These are phyloP conservation scores for Liopterus haemorrhoidalis DNA, from an alignment of 2,888 invertebrate genomes.

Conservation along the genomic window DNA sequence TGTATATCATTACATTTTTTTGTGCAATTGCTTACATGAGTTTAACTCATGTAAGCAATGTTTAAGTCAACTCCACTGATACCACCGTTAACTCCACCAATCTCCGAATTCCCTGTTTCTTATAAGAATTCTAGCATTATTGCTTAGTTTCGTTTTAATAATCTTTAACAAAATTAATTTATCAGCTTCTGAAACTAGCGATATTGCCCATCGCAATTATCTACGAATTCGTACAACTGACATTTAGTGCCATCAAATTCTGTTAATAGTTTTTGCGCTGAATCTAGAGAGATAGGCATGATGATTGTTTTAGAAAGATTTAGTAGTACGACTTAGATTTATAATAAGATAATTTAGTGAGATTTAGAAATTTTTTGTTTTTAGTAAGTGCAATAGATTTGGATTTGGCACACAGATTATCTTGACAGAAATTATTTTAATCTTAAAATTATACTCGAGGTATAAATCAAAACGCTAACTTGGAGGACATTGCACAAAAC, in stretches of 20 bases:
- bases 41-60: too few species aligned
- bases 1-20: slow-evolving; percentile 31
- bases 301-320: too few species aligned
- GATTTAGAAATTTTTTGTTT: too few species aligned
- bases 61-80: slow-evolving; percentile 36
- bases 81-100: slow-evolving; percentile 28
- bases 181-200: slow-evolving; percentile 9
- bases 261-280: slow-evolving; percentile 21
- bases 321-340: too few species aligned
- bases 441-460: too few species aligned
- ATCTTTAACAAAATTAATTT: slow-evolving; percentile 26
- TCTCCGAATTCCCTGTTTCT: slow-evolving; percentile 25
- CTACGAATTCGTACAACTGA: slow-evolving; percentile 20
- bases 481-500: too few species aligned
- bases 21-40: slow-evolving; percentile 31
- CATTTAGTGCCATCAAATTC: slow-evolving; percentile 22
- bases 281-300: slow-evolving; percentile 25
- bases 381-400: too few species aligned
- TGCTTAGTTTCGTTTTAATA: slow-evolving; percentile 27
- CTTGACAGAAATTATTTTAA: too few species aligned
- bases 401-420: too few species aligned
- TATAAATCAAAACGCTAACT: too few species aligned
- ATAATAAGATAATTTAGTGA: too few species aligned
- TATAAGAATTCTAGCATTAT: slow-evolving; percentile 25
- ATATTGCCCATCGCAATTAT: slow-evolving; percentile 20